Conservation (phyloP, 2,888 invertebrate genomes). For the Caenorhabditis panamensis region DNA sequence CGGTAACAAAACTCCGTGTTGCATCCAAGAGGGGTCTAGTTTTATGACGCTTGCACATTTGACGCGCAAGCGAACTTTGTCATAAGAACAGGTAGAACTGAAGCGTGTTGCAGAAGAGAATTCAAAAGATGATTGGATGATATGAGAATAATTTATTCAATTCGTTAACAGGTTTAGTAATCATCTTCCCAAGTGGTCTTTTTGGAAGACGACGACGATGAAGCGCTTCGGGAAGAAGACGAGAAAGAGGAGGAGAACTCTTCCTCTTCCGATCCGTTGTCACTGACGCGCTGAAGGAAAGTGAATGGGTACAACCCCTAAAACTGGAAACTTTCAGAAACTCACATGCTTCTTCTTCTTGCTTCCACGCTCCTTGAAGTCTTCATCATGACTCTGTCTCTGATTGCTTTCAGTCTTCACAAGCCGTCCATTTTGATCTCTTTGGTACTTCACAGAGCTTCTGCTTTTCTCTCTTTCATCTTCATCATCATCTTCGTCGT, state of each 20-base stretch:
- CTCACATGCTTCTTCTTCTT: conserved; percentile 46
- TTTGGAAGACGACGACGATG: conserved; percentile 32
- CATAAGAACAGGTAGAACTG: neutral
- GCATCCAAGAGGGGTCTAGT: conserved; percentile 19
- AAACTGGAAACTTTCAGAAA: neutral
- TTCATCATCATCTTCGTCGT: neutral
- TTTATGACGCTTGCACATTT: conserved; percentile 40
- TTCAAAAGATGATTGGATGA: neutral
- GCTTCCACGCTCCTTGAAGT: conserved; percentile 24
- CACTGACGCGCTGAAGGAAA: conserved; percentile 39
- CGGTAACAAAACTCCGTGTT: conserved; percentile 30
- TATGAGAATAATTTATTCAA: neutral
- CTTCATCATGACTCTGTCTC: conserved; percentile 14
- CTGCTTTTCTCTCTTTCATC: neutral
- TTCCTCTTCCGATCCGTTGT: conserved; percentile 50
- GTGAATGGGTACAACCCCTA: neutral
- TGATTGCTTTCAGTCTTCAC: conserved; percentile 14
- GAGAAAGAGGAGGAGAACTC: conserved; percentile 28
- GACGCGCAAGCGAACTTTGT: too few species aligned
- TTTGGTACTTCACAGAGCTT: conserved; percentile 5
- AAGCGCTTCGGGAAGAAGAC: conserved; percentile 23
- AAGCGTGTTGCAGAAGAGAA: neutral
- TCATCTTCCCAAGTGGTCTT: conserved; percentile 19
- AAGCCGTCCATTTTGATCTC: conserved; percentile 30
- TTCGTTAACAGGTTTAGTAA: too few species aligned